Evolutionary conservation across 1,140 invertebrate genomes (phyloP).

Genomic region (Musca vetustissima): DNA sequence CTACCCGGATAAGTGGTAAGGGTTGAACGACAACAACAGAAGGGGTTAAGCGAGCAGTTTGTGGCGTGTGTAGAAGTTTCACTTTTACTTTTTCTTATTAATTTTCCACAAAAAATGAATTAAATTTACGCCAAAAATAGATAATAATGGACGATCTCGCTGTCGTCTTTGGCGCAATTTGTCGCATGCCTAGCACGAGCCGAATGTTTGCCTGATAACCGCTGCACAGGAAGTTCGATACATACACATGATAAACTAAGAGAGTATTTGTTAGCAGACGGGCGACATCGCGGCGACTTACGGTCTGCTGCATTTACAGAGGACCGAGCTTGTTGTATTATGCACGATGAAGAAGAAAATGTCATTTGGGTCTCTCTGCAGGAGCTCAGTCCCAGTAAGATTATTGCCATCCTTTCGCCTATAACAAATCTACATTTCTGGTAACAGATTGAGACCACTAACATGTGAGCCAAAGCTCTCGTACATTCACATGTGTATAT

Average conservation of each 20-base stretch:
- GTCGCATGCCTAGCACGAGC: constrained; percentile 8
- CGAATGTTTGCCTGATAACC: background rate
- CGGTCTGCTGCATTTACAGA: constrained; percentile 3
- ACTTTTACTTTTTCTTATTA: constrained; percentile 4
- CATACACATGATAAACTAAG: no score
- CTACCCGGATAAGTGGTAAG: background rate
- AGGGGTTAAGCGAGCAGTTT: background rate
- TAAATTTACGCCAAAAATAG: background rate
- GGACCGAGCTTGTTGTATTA: background rate
- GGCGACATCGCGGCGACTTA: background rate
- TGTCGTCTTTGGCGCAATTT: background rate
- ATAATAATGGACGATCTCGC: background rate
- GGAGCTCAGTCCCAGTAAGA: background rate
- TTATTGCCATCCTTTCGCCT: background rate
- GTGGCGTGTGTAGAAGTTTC: background rate
- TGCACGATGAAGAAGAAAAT: no score
- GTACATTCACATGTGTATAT: no score
- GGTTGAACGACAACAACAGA: background rate
- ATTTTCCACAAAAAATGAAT: constrained; percentile 10
- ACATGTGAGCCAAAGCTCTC: background rate
- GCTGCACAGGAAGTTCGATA: background rate
- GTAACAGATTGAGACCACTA: no score
- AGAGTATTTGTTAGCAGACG: no score
- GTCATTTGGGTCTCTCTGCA: background rate
- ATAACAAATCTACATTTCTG: background rate